Percentiles rank a stretch among this genome's conserved stretches.
Evolutionary conservation across 2,797 vertebrate genomes (phyloP).

Genomic region (Pachyuromys duprasi): DNA sequence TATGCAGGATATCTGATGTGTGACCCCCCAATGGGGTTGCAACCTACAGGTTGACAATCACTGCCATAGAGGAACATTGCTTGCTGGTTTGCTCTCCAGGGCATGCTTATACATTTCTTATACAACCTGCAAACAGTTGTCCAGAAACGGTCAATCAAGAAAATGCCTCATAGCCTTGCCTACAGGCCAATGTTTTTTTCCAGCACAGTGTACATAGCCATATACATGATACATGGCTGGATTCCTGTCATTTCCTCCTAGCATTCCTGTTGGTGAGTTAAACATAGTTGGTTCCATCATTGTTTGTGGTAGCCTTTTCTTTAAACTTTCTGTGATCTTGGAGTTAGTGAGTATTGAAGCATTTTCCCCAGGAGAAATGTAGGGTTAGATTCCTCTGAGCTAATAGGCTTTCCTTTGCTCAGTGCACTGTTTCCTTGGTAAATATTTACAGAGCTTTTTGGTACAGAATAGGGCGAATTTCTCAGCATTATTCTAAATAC

Average conservation of each 20-base stretch:
- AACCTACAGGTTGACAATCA: neutral
- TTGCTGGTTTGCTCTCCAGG: neutral
- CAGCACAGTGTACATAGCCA: neutral
- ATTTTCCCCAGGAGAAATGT: neutral
- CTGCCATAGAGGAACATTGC: neutral
- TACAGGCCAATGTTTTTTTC: neutral
- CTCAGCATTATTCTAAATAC: neutral
- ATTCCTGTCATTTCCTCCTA: constrained; percentile 14
- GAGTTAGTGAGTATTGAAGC: neutral
- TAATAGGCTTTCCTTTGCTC: neutral
- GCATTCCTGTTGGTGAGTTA: neutral
- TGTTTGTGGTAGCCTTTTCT: constrained; percentile 1
- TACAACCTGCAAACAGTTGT: neutral
- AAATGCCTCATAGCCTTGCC: neutral
- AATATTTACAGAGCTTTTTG: constrained; percentile 49
- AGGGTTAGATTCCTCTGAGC: neutral
- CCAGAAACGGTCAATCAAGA: neutral
- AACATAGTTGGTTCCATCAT: neutral
- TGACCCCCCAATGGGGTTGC: too few species aligned
- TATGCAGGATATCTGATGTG: neutral
- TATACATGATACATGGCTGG: neutral
- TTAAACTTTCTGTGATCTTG: neutral
- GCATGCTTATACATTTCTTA: neutral
- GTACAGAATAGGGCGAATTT: neutral
- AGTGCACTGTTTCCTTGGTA: neutral